phyloP scores from a whole-genome alignment of 2,888 invertebrate species.

The Cabera pusaria region DNA sequence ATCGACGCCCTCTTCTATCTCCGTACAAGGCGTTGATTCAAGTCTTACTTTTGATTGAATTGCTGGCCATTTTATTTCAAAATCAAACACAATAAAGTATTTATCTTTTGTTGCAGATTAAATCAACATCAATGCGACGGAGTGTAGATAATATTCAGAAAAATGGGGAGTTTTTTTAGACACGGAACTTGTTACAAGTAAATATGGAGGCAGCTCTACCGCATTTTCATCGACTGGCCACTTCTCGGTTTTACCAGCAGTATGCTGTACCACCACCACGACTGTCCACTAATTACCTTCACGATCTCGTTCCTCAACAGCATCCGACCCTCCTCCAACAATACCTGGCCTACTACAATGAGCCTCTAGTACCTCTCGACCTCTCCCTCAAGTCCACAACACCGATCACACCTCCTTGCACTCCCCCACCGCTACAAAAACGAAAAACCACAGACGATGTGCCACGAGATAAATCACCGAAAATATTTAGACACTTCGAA shows the following conservation, averaged over 20 bases:
- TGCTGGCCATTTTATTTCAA: too few species aligned
- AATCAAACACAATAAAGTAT: too few species aligned
- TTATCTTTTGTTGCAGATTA: conserved; percentile 50
- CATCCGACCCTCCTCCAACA: conserved; percentile 77
- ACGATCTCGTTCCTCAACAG: conserved; percentile 70
- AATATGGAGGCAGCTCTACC: conserved; percentile 75
- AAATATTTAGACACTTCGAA: conserved; percentile 74
- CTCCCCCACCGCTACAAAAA: conserved; percentile 87
- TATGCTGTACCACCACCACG: conserved; percentile 68
- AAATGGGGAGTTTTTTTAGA: conserved; percentile 30
- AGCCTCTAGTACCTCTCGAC: conserved; percentile 88
- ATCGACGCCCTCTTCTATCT: conserved; percentile 40
- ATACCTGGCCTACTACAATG: conserved; percentile 83
- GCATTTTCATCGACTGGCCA: conserved; percentile 65
- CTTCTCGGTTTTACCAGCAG: conserved; percentile 72
- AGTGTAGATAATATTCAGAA: conserved; percentile 24
- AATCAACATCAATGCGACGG: conserved; percentile 26
- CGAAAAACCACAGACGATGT: conserved; percentile 58
- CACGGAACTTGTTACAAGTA: conserved; percentile 22
- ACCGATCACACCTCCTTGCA: conserved; percentile 90
- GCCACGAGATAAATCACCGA: conserved; percentile 62
- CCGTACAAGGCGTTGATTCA: conserved; percentile 28
- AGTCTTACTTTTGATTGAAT: too few species aligned
- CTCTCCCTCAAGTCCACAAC: conserved; percentile 88
- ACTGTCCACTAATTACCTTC: conserved; percentile 68